Conservation (phyloP, 2,797 vertebrate species). For the Acanthurus leucopareius region DNA sequence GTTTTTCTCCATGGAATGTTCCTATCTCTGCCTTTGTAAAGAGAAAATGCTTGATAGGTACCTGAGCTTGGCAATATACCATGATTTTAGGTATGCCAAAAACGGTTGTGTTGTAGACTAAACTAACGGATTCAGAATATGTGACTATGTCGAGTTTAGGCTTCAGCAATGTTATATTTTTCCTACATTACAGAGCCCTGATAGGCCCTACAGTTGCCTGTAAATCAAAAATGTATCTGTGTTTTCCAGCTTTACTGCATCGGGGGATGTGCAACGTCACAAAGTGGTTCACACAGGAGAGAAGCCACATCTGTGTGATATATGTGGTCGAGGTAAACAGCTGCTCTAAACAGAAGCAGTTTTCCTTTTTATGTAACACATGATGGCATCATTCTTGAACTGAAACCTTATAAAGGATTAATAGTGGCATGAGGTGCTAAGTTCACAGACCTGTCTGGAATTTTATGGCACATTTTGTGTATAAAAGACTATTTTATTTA, state of each 20-base stretch:
- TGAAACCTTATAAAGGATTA: neutral
- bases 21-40: neutral
- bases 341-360: neutral
- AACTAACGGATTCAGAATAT: neutral
- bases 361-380: neutral
- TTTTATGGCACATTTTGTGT: neutral
- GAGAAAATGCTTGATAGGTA: neutral
- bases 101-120: neutral
- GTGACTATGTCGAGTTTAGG: neutral
- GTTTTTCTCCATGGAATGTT: neutral
- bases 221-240: neutral
- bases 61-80: neutral
- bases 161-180: neutral
- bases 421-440: neutral
- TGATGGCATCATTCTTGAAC: neutral
- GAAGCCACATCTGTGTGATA: conserved; percentile 96
- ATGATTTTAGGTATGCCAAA: neutral
- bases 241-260: conserved; percentile 92
- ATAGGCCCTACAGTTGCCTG: neutral
- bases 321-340: conserved; percentile 93
- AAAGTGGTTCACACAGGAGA: conserved; percentile 97
- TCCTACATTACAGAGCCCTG: neutral
- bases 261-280: conserved; percentile 97
- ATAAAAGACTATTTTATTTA: neutral
- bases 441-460: neutral